Evolutionary conservation across 2,113 vertebrate species (phyloP), one percentile per base, ranked within the genome.

Genomic region (Chaetura pelagica): DNA sequence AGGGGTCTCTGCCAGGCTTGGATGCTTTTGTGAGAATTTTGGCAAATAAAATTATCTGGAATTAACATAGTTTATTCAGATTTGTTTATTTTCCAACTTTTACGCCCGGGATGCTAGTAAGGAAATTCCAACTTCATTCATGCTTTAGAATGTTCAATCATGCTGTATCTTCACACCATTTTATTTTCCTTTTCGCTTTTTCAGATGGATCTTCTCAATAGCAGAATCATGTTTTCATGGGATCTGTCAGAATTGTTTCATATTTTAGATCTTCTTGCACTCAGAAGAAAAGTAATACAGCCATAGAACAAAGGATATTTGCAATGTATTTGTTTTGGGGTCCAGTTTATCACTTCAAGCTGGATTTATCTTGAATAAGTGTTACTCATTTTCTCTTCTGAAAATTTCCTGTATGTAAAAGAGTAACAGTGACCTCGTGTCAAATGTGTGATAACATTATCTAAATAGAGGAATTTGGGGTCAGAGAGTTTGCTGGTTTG

Each of bases 401-500:
- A 63, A 91, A 20, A 26, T 58, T 76, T 79, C 49, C 51, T 63
- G 13, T 57, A n/a, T 57, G 63, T 46, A 35, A 42, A 44, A 72
- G 22, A 12, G 42, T 59, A 89, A 51, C 62, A 32, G 63, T 40
- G 21, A 68, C 77, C 54, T 58, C 40, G 63, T 86, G 87, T 69
- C 81, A 68, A 67, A 90, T 40, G 29, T 59, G 35, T 62, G 94
- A 85, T 83, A 96, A 58, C 48, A 15, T 88, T 95, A 96, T 96
- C 90, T 13, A 82, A 96, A 80, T 35, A 86, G 79, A 87, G 64
- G 93, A 93, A 91, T 96, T 59, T 67, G 68, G 74, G 93, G 87
- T 96, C 93, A 95, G 21, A 90, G 91, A 32, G 71, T 94, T 94
- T 94, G 66, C 87, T 80, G 72, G 51, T 66, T 94, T 71, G 75